A percentile compares a stretch with the other conserved stretches of the same genome.
Evolutionary conservation across 2,797 vertebrate genomes (phyloP).

Genomic region (Phataginus tricuspis): DNA sequence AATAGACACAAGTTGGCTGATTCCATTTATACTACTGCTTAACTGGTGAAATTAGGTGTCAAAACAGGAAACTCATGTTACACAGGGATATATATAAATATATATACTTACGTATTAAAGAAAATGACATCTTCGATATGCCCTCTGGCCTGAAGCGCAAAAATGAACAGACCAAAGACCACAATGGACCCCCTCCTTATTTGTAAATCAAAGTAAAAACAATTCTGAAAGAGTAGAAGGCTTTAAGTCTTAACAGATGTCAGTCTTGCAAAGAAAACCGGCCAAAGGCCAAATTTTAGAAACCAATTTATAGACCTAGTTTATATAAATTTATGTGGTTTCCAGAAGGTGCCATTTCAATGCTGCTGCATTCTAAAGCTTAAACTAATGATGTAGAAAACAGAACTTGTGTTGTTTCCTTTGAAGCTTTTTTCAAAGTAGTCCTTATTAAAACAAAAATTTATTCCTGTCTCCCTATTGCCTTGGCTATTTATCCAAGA

Average conservation of each 20-base stretch:
- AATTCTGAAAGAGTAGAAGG: background rate
- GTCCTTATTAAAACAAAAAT: background rate
- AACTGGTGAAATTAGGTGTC: background rate
- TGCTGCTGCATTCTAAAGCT: background rate
- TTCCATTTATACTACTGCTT: background rate
- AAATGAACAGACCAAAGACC: background rate
- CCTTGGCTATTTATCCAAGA: background rate
- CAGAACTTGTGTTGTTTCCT: background rate
- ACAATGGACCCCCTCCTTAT: background rate
- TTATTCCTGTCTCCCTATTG: background rate
- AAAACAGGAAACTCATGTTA: background rate
- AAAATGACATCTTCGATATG: background rate
- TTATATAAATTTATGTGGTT: background rate
- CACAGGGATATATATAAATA: rapidly evolving
- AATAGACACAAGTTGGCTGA: background rate
- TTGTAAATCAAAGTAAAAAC: background rate
- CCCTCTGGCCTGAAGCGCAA: background rate
- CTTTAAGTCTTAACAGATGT: background rate
- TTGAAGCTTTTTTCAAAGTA: background rate
- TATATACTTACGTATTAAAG: too few relatives aligned
- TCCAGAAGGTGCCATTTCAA: background rate
- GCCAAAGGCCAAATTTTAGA: background rate
- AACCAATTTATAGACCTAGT: background rate
- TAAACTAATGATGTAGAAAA: background rate
- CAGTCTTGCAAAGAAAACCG: background rate